A percentile compares a stretch with the other conserved stretches of the same genome.
phyloP scores from a whole-genome alignment of 1,140 invertebrate genomes.

The Aphaenogaster ashmeadi region DNA sequence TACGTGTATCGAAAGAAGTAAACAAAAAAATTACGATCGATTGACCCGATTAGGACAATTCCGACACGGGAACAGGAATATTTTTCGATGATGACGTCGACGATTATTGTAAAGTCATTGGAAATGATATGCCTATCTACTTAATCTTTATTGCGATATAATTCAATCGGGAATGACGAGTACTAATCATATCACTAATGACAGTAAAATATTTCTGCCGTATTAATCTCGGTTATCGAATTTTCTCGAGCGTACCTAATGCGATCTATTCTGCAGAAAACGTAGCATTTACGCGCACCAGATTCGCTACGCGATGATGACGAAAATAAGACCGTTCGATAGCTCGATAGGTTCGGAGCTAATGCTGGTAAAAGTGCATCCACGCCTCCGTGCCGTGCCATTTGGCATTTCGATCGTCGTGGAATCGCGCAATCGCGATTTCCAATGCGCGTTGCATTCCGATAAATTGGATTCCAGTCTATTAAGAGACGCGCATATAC shows the following conservation, averaged over 20 bases:
- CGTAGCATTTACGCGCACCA: neutral
- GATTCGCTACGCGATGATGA: neutral
- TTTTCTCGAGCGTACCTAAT: neutral
- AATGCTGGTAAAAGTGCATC: conserved; percentile 38
- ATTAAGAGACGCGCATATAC: conserved; percentile 63
- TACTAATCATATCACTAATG: neutral
- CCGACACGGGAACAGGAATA: neutral
- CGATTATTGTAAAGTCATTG: neutral
- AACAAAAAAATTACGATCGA: conserved; percentile 47
- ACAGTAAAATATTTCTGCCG: neutral
- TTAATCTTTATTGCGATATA: neutral
- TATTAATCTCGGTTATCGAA: neutral
- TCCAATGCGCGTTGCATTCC: conserved; percentile 69
- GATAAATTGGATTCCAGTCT: conserved; percentile 72
- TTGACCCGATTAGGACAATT: conserved; percentile 8
- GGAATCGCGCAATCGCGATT: conserved; percentile 72
- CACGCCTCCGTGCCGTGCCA: conserved; percentile 50
- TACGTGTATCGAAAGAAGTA: conserved; percentile 24
- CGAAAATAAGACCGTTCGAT: conserved; percentile 21
- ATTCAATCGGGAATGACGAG: neutral
- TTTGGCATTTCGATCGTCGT: conserved; percentile 71
- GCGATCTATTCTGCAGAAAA: neutral
- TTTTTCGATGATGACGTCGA: conserved; percentile 9
- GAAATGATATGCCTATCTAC: neutral
- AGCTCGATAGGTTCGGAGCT: conserved; percentile 18